Evolutionary conservation across 2,113 vertebrate genomes (phyloP).

Genomic region (Oncorhynchus masou): DNA sequence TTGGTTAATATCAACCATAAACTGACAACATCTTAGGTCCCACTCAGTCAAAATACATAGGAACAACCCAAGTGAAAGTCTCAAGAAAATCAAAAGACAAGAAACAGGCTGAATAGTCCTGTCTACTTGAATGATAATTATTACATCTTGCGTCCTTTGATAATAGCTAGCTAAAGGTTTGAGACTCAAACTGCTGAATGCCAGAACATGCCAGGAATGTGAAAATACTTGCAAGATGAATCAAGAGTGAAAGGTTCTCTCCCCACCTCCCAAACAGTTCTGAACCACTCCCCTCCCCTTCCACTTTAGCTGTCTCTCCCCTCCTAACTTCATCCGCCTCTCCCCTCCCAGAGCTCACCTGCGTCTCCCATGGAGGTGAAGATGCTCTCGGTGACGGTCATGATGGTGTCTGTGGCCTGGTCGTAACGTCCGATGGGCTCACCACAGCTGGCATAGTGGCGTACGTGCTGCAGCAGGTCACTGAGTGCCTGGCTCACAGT

Average conservation of each 20-base stretch:
- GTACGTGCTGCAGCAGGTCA: constrained; percentile 94
- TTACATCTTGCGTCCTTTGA: background rate
- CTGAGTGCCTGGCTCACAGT: constrained; percentile 92
- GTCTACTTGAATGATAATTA: background rate
- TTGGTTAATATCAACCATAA: constrained; percentile 37
- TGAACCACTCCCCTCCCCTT: background rate
- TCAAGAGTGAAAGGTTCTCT: background rate
- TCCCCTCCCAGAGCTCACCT: constrained; percentile 76
- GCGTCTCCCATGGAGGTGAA: constrained; percentile 99
- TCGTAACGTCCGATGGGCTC: constrained; percentile 97
- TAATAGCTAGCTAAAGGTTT: background rate
- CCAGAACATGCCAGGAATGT: background rate
- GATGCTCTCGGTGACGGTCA: constrained; percentile 98
- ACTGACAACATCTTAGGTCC: constrained; percentile 17
- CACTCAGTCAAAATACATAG: constrained; percentile 31
- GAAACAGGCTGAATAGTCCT: background rate
- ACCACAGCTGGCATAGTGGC: constrained; percentile 92
- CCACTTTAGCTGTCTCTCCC: background rate
- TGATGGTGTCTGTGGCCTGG: constrained; percentile 98
- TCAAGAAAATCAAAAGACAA: constrained; percentile 10
- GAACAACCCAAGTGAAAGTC: background rate
- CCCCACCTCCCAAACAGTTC: background rate
- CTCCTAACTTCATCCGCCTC: background rate
- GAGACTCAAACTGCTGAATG: constrained; percentile 2
- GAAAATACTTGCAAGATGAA: background rate